Percentiles rank a stretch among this genome's conserved stretches.
These are phyloP conservation scores for Ochotona princeps DNA, from an alignment of 2,113 vertebrate genomes.

Conservation along the genomic window DNA sequence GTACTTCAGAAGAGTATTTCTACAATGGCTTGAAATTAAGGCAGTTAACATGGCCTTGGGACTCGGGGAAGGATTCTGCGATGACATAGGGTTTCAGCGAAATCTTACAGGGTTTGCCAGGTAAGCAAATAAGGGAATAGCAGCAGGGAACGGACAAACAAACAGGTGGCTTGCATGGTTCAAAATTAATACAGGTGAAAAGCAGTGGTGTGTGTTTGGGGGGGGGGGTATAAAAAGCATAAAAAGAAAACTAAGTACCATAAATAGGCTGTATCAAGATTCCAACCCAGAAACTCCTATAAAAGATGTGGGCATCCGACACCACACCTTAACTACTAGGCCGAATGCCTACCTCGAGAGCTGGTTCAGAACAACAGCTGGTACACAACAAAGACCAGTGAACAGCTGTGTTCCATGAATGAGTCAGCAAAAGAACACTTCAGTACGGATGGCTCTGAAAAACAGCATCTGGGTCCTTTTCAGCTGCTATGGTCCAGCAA, in stretches of 20 bases:
- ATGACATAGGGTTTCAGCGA: neutral
- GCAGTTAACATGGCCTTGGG: neutral
- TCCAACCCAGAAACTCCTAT: too few relatives aligned
- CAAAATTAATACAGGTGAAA: neutral
- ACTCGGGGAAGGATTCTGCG: neutral
- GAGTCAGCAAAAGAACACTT: neutral
- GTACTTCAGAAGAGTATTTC: neutral
- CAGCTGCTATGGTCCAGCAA: neutral
- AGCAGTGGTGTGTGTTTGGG: neutral
- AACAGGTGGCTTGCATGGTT: neutral
- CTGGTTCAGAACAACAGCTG: neutral
- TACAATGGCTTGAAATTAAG: neutral
- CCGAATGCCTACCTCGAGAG: too few relatives aligned
- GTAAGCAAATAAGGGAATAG: neutral
- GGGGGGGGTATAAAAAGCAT: neutral
- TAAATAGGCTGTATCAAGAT: too few relatives aligned
- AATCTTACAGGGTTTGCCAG: neutral
- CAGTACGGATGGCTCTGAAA: neutral
- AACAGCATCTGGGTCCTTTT: rapidly evolving
- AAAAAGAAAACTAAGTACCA: neutral
- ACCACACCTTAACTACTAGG: too few relatives aligned
- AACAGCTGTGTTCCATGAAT: neutral
- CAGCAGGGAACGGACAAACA: neutral
- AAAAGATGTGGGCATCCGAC: too few relatives aligned
- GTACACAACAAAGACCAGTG: rapidly evolving